These are phyloP conservation scores for Lasioglossum morio DNA, from an alignment of 2,888 invertebrate species.

Conservation along the genomic window DNA sequence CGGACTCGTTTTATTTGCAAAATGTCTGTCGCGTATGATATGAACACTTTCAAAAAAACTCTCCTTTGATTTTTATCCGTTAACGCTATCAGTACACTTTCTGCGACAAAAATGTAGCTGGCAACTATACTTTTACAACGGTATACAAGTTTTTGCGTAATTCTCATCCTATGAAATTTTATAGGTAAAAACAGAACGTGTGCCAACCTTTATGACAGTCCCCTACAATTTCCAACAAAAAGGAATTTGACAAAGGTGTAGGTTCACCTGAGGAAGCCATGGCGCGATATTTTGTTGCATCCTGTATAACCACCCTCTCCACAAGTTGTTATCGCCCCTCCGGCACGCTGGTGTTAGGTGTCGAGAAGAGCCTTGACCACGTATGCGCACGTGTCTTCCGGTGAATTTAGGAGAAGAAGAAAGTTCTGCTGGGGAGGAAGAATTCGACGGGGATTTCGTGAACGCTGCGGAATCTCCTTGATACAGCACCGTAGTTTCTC, in stretches of 20 bases:
- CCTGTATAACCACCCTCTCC: background rate
- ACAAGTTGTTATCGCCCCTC: background rate
- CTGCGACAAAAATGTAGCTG: too few relatives aligned
- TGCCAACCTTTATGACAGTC: too few relatives aligned
- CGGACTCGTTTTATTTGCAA: background rate
- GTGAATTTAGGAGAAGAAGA: constrained; percentile 60
- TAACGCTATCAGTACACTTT: too few relatives aligned
- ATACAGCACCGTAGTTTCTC: constrained; percentile 4
- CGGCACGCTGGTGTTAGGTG: background rate
- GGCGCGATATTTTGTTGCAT: background rate
- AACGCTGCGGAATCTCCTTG: constrained; percentile 3
- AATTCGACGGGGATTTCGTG: constrained; percentile 32
- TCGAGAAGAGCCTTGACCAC: background rate
- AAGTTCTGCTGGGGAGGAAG: constrained; percentile 12
- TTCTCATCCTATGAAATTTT: too few relatives aligned
- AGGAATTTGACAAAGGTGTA: background rate
- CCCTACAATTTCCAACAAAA: background rate
- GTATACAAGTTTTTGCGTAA: too few relatives aligned
- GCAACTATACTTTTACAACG: too few relatives aligned
- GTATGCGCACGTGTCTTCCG: constrained; percentile 46
- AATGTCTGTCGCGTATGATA: background rate
- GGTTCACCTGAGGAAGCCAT: background rate
- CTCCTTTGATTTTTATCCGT: background rate
- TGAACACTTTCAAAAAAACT: background rate
- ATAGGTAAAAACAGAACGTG: too few relatives aligned